Conservation (phyloP, 2,113 vertebrate genomes). For the Aegithalos caudatus region DNA sequence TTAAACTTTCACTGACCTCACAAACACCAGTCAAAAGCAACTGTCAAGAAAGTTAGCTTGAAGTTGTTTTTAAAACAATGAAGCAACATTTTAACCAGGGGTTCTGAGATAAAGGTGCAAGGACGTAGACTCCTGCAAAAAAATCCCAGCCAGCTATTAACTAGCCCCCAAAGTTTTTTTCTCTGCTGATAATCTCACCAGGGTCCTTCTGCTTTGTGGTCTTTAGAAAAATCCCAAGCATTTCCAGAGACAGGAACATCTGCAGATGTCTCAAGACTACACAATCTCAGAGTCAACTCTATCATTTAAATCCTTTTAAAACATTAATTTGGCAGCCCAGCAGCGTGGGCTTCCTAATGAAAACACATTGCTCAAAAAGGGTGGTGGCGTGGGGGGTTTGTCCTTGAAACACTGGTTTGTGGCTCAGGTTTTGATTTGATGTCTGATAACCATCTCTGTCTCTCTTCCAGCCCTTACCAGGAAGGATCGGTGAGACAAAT, state of each 20-base stretch:
- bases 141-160: not conserved
- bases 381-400: not conserved
- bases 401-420: not conserved
- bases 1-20: not conserved
- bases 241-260: conserved; percentile 2
- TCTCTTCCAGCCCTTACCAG: conserved; percentile 30
- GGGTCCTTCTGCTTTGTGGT: not conserved
- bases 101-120: not conserved
- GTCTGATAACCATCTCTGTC: conserved; percentile 3
- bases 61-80: not conserved
- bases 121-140: not conserved
- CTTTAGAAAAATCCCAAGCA: conserved; percentile 7
- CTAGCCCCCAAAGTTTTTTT: not conserved
- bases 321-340: not conserved
- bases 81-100: not conserved
- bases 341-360: not conserved
- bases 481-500: conserved; percentile 36
- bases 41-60: not conserved
- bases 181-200: not conserved
- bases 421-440: not conserved
- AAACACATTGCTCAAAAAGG: not conserved
- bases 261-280: conserved; percentile 15
- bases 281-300: not conserved
- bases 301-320: not conserved
- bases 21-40: not conserved